Conservation (phyloP, 2,113 vertebrate species). For the Peromyscus maniculatus region DNA sequence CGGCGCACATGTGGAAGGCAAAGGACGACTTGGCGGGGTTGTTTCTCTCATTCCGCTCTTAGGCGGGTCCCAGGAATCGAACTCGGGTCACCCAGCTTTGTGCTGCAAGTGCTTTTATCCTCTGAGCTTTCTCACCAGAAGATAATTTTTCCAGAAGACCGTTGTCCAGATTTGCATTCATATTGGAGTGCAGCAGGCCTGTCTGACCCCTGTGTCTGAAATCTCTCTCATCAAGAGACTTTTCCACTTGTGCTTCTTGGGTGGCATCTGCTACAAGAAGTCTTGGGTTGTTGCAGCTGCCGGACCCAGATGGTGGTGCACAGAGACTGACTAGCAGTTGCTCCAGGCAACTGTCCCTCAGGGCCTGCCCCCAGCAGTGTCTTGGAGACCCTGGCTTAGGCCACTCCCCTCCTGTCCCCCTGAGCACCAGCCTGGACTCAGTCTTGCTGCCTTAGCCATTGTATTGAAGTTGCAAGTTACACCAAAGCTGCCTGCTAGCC, state of each 20-base stretch:
- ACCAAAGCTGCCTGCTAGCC: background rate
- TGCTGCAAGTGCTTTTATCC: background rate
- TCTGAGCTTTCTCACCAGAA: background rate
- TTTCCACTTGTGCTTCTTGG: background rate
- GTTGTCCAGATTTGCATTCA: background rate
- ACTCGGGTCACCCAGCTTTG: background rate
- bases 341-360: too few species aligned
- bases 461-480: background rate
- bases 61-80: background rate
- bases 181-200: background rate
- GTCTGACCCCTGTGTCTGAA: background rate
- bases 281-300: background rate
- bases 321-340: background rate
- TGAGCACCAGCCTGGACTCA: background rate
- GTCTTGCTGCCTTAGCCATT: background rate
- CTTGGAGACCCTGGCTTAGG: background rate
- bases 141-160: background rate
- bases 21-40: background rate
- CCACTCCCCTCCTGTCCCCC: background rate
- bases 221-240: background rate
- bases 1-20: too few species aligned
- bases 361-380: background rate
- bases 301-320: background rate
- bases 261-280: background rate
- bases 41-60: background rate